A percentile compares a stretch with the other conserved stretches of the same genome.
phyloP scores from a whole-genome alignment of 2,797 vertebrate genomes.

The Linurgus olivaceus region DNA sequence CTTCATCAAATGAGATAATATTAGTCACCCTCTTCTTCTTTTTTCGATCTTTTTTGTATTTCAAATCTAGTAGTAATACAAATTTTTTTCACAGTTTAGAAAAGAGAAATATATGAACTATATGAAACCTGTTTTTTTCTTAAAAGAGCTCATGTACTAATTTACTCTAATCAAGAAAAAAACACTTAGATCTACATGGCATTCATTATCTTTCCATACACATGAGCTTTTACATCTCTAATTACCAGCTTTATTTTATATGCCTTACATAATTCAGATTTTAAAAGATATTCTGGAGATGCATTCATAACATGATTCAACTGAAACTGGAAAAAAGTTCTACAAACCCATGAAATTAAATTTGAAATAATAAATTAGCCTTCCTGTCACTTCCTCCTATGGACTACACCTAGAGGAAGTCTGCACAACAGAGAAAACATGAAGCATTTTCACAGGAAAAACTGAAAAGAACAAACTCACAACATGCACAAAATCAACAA shows the following conservation, averaged over 20 bases:
- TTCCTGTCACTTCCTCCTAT: background rate
- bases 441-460: background rate
- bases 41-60: conserved; percentile 87
- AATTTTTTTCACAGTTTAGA: background rate
- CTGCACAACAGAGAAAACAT: background rate
- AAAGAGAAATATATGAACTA: background rate
- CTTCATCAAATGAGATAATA: conserved; percentile 96
- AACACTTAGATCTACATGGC: background rate
- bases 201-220: background rate
- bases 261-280: background rate
- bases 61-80: conserved; percentile 79
- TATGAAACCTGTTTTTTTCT: background rate
- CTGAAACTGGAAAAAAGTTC: background rate
- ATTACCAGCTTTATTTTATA: background rate
- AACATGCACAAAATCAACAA: background rate
- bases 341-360: background rate
- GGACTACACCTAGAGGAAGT: background rate
- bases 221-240: background rate
- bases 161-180: background rate
- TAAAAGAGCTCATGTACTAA: background rate
- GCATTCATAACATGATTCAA: background rate
- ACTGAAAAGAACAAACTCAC: background rate
- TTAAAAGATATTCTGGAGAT: background rate
- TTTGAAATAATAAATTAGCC: background rate
- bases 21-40: conserved; percentile 96